Conservation (phyloP, 1,140 invertebrate genomes). For the Drosophila novamexicana region DNA sequence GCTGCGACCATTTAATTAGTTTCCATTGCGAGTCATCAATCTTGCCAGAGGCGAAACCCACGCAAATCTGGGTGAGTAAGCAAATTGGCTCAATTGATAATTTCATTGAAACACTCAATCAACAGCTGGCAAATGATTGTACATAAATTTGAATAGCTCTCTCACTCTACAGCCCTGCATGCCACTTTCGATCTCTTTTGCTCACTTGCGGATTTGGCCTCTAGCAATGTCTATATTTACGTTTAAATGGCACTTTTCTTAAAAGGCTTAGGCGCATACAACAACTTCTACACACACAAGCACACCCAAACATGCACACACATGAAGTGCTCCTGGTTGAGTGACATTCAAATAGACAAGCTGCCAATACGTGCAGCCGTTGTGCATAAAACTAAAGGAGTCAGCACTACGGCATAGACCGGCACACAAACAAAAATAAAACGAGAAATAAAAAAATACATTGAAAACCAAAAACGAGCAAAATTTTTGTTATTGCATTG, state of each 20-base stretch:
- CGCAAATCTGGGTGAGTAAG: conserved; percentile 35
- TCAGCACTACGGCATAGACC: conserved; percentile 63
- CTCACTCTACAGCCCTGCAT: neutral
- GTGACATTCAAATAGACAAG: conserved; percentile 80
- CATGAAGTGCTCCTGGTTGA: conserved; percentile 51
- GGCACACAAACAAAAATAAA: conserved; percentile 27
- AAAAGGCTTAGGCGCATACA: conserved; percentile 66
- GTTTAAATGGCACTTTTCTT: conserved; percentile 82
- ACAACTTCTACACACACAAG: conserved; percentile 4
- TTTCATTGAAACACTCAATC: conserved; percentile 81
- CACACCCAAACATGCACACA: conserved; percentile 25
- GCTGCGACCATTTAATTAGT: conserved; percentile 44
- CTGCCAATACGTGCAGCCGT: conserved; percentile 78
- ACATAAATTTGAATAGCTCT: conserved; percentile 63
- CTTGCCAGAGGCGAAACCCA: conserved; percentile 19
- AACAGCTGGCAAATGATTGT: conserved; percentile 70
- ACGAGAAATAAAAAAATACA: conserved; percentile 42
- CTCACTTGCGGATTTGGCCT: conserved; percentile 27
- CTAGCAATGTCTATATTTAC: conserved; percentile 76
- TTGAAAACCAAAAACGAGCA: conserved; percentile 72
- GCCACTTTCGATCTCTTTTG: conserved; percentile 5
- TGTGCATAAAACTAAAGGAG: conserved; percentile 80
- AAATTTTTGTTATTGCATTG: conserved; percentile 80
- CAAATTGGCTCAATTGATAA: conserved; percentile 75
- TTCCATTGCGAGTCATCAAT: conserved; percentile 26